Conservation (phyloP, 2,797 vertebrate genomes). For the Orientallactaga sibirica region DNA sequence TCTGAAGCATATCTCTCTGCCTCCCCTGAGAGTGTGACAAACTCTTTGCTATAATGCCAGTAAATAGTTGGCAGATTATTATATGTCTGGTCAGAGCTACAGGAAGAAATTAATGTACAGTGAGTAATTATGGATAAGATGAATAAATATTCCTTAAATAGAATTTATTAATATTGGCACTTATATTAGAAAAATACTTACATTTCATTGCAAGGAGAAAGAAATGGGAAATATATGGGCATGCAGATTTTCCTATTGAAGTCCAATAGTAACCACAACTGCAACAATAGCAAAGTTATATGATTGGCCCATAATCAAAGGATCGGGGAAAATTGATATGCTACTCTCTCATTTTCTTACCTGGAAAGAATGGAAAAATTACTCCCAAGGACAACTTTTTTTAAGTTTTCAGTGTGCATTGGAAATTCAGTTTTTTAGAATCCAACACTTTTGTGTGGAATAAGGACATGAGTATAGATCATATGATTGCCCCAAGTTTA, state of each 20-base stretch:
- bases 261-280: background rate
- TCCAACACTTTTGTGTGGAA: background rate
- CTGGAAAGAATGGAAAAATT: background rate
- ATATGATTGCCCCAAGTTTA: background rate
- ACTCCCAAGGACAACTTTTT: background rate
- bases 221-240: background rate
- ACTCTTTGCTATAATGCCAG: background rate
- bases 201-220: background rate
- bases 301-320: background rate
- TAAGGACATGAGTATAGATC: background rate
- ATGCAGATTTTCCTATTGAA: background rate
- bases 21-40: background rate
- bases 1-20: too few relatives aligned
- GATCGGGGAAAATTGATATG: background rate
- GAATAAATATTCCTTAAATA: background rate
- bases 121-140: background rate
- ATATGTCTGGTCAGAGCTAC: background rate
- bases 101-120: background rate
- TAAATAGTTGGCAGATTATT: background rate
- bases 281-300: background rate
- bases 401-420: background rate
- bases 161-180: background rate
- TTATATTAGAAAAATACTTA: background rate
- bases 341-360: background rate
- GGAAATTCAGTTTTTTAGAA: background rate